phyloP scores from a whole-genome alignment of 2,113 vertebrate species.

The Origma solitaria region DNA sequence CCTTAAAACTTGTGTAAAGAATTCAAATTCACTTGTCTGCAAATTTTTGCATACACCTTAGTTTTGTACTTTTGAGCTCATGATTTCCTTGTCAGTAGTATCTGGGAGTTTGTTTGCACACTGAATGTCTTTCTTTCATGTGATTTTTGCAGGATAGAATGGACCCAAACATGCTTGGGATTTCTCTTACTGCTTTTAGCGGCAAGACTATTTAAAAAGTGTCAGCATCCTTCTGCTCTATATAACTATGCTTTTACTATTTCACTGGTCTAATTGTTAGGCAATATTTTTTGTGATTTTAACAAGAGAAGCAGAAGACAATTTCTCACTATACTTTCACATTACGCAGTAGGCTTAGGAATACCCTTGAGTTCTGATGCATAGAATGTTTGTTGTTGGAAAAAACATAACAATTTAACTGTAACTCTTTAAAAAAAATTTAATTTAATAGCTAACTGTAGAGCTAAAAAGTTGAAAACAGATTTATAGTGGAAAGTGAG shows the following conservation, averaged over 20 bases:
- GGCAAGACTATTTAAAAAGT: background rate
- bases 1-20: background rate
- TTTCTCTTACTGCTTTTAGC: background rate
- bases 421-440: background rate
- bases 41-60: background rate
- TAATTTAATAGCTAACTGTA: background rate
- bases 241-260: background rate
- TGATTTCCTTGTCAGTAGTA: background rate
- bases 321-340: background rate
- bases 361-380: background rate
- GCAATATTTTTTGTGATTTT: background rate
- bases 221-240: background rate
- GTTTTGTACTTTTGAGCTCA: background rate
- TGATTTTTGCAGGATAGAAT: background rate
- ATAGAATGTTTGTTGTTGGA: background rate
- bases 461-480: background rate
- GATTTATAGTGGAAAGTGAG: background rate
- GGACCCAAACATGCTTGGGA: background rate
- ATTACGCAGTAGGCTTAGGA: fast-evolving
- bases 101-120: background rate
- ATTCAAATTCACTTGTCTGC: background rate
- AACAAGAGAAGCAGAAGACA: background rate
- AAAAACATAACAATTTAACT: background rate
- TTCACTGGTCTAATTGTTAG: background rate
- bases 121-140: background rate